phyloP scores from a whole-genome alignment of 2,797 vertebrate genomes.

The Tarsius wallacei region DNA sequence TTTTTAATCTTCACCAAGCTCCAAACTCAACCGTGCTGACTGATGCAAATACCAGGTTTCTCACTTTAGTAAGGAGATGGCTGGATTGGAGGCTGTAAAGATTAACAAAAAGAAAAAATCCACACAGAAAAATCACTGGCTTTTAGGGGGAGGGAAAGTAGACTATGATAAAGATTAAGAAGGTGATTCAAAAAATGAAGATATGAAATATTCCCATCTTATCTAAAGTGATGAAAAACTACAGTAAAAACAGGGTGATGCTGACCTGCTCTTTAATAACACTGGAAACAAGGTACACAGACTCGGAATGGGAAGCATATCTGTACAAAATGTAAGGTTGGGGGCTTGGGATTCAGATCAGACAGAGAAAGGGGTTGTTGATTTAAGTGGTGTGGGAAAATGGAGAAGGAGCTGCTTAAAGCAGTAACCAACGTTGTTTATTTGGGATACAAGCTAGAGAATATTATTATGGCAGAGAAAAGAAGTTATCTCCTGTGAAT shows the following conservation, averaged over 20 bases:
- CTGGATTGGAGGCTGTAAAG: slow-evolving; percentile 85
- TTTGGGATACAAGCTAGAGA: slow-evolving; percentile 78
- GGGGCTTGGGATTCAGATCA: slow-evolving; percentile 84
- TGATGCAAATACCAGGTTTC: slow-evolving; percentile 85
- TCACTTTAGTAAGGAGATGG: slow-evolving; percentile 85
- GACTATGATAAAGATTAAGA: slow-evolving; percentile 86
- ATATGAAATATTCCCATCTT: slow-evolving; percentile 86
- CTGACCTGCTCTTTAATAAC: slow-evolving; percentile 83
- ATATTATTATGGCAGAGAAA: slow-evolving; percentile 76
- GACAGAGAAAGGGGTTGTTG: slow-evolving; percentile 75
- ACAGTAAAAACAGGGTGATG: slow-evolving; percentile 59
- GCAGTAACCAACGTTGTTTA: slow-evolving; percentile 83
- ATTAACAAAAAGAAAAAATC: slow-evolving; percentile 86
- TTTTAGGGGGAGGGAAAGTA: slow-evolving; percentile 78
- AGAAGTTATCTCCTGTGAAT: slow-evolving; percentile 78
- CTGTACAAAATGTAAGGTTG: slow-evolving; percentile 73
- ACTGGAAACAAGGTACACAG: slow-evolving; percentile 75
- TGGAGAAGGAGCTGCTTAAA: slow-evolving; percentile 82
- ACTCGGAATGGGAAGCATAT: slow-evolving; percentile 76
- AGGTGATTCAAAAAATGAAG: slow-evolving; percentile 78
- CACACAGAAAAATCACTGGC: slow-evolving; percentile 84
- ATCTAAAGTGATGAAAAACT: slow-evolving; percentile 82
- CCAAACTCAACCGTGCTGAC: slow-evolving; percentile 85
- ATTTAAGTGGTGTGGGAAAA: slow-evolving; percentile 80
- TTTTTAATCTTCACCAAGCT: slow-evolving; percentile 89